Percentiles rank a stretch among this genome's conserved stretches.
phyloP scores from a whole-genome alignment of 1,140 invertebrate genomes.

The Pinna nobilis region DNA sequence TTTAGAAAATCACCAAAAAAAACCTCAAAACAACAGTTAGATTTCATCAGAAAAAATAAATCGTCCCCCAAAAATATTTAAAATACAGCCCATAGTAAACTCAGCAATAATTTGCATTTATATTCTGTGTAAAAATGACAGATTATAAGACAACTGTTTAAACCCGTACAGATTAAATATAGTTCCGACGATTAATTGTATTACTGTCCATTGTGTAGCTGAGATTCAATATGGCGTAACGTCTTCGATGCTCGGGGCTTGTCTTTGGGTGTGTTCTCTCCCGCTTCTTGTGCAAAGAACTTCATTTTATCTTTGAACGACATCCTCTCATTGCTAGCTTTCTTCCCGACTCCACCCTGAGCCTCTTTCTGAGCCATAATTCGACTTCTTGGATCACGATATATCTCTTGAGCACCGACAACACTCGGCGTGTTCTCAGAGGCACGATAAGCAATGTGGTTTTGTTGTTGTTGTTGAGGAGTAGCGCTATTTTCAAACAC shows the following conservation, averaged over 20 bases:
- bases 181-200: no score
- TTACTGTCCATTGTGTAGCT: slow-evolving; percentile 65
- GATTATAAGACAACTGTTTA: not conserved
- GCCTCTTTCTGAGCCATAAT: slow-evolving; percentile 71
- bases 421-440: slow-evolving; percentile 65
- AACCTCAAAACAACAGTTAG: no score
- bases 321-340: slow-evolving; percentile 59
- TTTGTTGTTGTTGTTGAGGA: slow-evolving; percentile 26
- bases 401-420: slow-evolving; percentile 75
- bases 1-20: no score
- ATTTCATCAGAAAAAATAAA: no score
- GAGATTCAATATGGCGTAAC: slow-evolving; percentile 69
- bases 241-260: slow-evolving; percentile 71
- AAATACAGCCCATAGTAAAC: not conserved
- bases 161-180: no score
- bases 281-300: slow-evolving; percentile 74
- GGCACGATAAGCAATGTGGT: slow-evolving; percentile 48
- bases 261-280: slow-evolving; percentile 71
- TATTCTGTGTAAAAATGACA: not conserved
- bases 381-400: slow-evolving; percentile 74
- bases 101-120: not conserved
- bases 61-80: no score
- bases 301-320: slow-evolving; percentile 76
- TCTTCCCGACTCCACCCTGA: slow-evolving; percentile 37
- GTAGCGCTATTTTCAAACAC: slow-evolving; percentile 29